Percentiles rank a stretch among this genome's conserved stretches.
Conservation (phyloP, 2,113 vertebrate genomes). For the Microcebus jonahi region DNA sequence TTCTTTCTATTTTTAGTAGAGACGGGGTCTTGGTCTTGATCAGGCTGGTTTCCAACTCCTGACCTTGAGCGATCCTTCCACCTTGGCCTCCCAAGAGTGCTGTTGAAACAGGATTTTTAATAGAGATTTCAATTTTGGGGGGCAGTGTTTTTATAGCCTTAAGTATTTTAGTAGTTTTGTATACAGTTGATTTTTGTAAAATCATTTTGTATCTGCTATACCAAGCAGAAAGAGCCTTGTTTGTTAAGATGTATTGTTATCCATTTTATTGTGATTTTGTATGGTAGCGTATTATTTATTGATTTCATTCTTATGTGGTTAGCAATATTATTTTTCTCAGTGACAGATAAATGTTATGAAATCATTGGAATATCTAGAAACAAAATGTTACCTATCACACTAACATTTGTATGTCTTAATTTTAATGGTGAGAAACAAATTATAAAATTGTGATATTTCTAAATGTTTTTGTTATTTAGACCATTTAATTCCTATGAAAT, state of each 20-base stretch:
- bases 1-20: too few relatives aligned
- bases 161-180: constrained; percentile 46
- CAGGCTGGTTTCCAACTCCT: too few relatives aligned
- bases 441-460: constrained; percentile 9
- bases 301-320: constrained; percentile 21
- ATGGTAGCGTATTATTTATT: background rate
- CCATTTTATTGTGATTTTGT: constrained; percentile 10
- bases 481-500: background rate
- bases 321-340: background rate
- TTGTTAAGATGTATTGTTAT: background rate
- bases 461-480: background rate
- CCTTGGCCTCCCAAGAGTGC: too few relatives aligned
- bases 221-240: background rate
- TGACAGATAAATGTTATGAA: constrained; percentile 10
- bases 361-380: constrained; percentile 12
- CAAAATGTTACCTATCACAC: background rate
- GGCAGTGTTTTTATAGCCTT: background rate
- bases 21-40: too few relatives aligned
- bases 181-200: constrained; percentile 21
- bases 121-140: background rate
- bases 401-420: constrained; percentile 8
- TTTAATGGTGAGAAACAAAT: constrained; percentile 24
- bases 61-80: too few relatives aligned
- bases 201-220: background rate
- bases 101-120: background rate